These are phyloP conservation scores for Lophius americanus DNA, from an alignment of 2,797 vertebrate species.

Conservation along the genomic window DNA sequence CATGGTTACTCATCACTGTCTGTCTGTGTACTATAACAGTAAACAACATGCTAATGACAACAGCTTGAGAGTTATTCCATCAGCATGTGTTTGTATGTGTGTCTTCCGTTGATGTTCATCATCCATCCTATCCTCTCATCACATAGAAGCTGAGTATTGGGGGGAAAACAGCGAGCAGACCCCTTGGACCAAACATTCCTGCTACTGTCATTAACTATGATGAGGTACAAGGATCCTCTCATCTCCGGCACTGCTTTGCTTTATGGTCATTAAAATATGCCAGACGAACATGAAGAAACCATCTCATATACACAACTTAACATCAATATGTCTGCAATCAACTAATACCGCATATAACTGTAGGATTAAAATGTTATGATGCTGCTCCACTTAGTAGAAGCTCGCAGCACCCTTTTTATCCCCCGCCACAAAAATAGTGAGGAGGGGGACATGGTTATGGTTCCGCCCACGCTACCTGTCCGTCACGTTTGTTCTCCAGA, in stretches of 20 bases:
- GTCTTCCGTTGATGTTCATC: conserved; percentile 67
- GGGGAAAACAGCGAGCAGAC: conserved; percentile 81
- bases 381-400: not conserved
- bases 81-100: conserved; percentile 51
- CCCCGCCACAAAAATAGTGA: too few relatives aligned
- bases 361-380: not conserved
- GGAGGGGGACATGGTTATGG: too few relatives aligned
- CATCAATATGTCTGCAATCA: conserved; percentile 47
- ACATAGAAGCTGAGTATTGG: conserved; percentile 80
- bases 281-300: conserved; percentile 12
- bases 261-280: conserved; percentile 32
- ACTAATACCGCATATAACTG: conserved; percentile 45
- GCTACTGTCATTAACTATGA: conserved; percentile 84
- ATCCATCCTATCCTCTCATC: conserved; percentile 74
- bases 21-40: conserved; percentile 33
- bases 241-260: conserved; percentile 66
- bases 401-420: conserved; percentile 14
- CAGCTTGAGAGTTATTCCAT: conserved; percentile 51
- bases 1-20: conserved; percentile 26
- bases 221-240: conserved; percentile 79
- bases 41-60: conserved; percentile 41
- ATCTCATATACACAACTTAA: conserved; percentile 25
- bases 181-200: conserved; percentile 82
- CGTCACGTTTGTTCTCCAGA: too few relatives aligned
- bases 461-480: too few relatives aligned